phyloP scores from a whole-genome alignment of 2,888 invertebrate species.

The Cryptophagus acutangulus region DNA sequence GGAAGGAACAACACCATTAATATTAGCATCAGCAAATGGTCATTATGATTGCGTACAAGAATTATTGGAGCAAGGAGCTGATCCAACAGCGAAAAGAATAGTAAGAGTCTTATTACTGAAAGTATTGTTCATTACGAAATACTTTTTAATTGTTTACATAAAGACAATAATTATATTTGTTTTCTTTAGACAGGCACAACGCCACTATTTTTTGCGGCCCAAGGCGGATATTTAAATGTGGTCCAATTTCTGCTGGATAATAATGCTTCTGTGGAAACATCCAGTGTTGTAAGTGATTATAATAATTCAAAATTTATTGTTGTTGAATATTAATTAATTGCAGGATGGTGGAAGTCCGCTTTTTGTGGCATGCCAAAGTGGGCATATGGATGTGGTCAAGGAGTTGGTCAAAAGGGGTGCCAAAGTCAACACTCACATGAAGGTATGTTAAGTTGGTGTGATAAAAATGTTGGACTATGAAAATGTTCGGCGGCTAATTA shows the following conservation, averaged over 20 bases:
- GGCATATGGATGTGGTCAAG: slow-evolving; percentile 81
- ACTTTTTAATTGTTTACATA: background rate
- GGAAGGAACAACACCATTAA: slow-evolving; percentile 93
- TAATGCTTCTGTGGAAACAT: slow-evolving; percentile 72
- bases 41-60: slow-evolving; percentile 83
- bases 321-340: slow-evolving; percentile 18
- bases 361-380: slow-evolving; percentile 89
- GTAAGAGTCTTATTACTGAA: too few species aligned
- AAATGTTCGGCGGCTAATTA: too few species aligned
- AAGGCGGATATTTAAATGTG: slow-evolving; percentile 84
- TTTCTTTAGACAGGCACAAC: slow-evolving; percentile 80
- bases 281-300: slow-evolving; percentile 64
- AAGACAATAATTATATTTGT: slow-evolving; percentile 9
- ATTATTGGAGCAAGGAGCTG: slow-evolving; percentile 85
- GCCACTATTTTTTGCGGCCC: slow-evolving; percentile 89
- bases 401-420: slow-evolving; percentile 79
- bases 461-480: too few species aligned
- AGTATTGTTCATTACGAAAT: too few species aligned
- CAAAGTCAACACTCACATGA: slow-evolving; percentile 76
- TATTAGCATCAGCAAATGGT: slow-evolving; percentile 86
- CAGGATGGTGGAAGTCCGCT: slow-evolving; percentile 95
- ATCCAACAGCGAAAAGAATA: slow-evolving; percentile 77
- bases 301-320: background rate
- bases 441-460: too few species aligned
- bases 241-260: slow-evolving; percentile 72